These are phyloP conservation scores for Drosophila micromelanica DNA, from an alignment of 1,140 invertebrate genomes.

Conservation along the genomic window DNA sequence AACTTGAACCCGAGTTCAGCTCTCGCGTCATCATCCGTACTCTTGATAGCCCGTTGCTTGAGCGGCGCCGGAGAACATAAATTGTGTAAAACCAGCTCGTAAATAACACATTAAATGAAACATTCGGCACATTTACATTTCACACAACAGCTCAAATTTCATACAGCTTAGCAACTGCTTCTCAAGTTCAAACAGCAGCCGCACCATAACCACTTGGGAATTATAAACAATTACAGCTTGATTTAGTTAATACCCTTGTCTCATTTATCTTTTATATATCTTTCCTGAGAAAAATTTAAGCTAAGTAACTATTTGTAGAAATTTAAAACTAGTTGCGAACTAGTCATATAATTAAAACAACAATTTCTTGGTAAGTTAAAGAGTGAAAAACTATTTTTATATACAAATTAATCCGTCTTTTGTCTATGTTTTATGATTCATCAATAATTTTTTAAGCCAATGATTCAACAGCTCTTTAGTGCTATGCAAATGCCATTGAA, in stretches of 20 bases:
- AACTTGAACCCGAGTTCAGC: constrained; percentile 72
- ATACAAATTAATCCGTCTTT: background rate
- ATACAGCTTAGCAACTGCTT: background rate
- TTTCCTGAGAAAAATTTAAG: too few relatives aligned
- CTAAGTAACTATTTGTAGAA: background rate
- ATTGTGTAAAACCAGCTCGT: constrained; percentile 54
- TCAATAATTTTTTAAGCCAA: constrained; percentile 19
- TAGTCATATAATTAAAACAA: too few relatives aligned
- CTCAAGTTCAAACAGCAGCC: background rate
- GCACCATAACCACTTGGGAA: background rate
- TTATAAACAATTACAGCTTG: too few relatives aligned
- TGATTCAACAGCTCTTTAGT: constrained; percentile 44
- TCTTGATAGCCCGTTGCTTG: constrained; percentile 22
- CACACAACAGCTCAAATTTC: constrained; percentile 1
- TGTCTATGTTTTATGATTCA: constrained; percentile 3
- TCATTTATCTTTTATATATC: too few relatives aligned
- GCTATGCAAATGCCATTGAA: constrained; percentile 25
- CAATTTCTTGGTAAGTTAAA: background rate
- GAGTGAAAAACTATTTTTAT: background rate
- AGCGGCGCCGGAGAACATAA: constrained; percentile 38
- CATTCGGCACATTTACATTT: constrained; percentile 11
- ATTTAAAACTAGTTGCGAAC: constrained; percentile 1
- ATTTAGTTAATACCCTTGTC: too few relatives aligned
- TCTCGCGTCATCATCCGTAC: constrained; percentile 35
- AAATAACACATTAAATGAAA: constrained; percentile 55